phyloP scores from a whole-genome alignment of 1,140 invertebrate genomes.

The Euura lappo region DNA sequence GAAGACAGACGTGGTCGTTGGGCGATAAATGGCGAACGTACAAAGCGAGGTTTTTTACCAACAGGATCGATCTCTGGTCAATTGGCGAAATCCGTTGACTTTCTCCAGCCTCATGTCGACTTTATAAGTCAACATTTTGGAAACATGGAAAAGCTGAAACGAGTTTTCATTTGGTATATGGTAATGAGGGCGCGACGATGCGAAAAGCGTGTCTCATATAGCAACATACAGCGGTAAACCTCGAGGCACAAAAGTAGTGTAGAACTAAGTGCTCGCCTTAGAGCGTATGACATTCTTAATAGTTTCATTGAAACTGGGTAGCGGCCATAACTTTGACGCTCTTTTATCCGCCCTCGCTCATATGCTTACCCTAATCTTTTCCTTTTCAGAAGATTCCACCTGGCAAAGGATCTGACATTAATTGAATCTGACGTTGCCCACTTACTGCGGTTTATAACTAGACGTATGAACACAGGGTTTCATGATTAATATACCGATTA shows the following conservation, averaged over 20 bases:
- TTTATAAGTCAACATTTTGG: too few species aligned
- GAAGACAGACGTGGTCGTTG: background rate
- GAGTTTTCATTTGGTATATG: too few species aligned
- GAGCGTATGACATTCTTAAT: background rate
- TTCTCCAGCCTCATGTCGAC: background rate
- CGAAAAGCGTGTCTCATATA: too few species aligned
- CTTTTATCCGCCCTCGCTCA: background rate
- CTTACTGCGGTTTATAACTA: background rate
- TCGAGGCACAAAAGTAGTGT: too few species aligned
- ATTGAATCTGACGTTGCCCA: background rate
- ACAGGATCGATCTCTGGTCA: background rate
- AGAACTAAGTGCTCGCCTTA: too few species aligned
- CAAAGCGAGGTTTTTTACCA: background rate
- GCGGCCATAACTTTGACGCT: background rate
- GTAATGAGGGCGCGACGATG: too few species aligned
- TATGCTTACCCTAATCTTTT: background rate
- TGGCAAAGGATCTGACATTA: background rate
- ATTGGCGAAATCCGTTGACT: background rate
- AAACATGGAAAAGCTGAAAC: too few species aligned
- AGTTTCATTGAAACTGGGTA: background rate
- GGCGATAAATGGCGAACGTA: background rate
- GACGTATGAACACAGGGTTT: background rate
- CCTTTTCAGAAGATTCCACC: background rate
- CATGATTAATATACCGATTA: background rate
- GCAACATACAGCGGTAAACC: too few species aligned